phyloP scores from a whole-genome alignment of 2,113 vertebrate species.

The Micronisus gabar region DNA sequence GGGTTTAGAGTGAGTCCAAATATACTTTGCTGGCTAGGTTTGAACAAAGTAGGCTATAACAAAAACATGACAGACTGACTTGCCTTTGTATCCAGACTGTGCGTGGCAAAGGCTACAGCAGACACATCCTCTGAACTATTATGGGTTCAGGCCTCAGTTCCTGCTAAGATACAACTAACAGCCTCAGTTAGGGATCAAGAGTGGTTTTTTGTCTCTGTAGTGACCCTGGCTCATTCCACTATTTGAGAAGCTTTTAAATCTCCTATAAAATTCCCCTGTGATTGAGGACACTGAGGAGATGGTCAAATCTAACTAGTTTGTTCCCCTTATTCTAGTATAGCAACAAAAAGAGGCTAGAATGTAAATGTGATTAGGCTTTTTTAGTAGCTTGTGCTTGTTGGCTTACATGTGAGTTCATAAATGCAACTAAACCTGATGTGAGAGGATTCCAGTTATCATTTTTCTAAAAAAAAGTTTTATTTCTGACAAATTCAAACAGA shows the following conservation, averaged over 20 bases:
- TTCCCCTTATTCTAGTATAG: not conserved
- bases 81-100: not conserved
- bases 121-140: not conserved
- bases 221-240: not conserved
- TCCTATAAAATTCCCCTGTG: not conserved
- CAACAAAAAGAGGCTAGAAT: not conserved
- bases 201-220: not conserved
- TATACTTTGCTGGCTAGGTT: not conserved
- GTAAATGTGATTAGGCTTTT: not conserved
- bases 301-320: not conserved
- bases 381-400: not conserved
- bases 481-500: not conserved
- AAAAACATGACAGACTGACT: not conserved
- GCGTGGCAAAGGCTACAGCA: not conserved
- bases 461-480: not conserved
- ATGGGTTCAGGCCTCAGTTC: not conserved
- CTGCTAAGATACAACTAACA: accelerated
- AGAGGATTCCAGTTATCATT: not conserved
- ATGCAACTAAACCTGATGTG: not conserved
- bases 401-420: not conserved
- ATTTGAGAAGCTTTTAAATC: not conserved
- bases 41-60: not conserved
- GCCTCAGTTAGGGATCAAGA: not conserved
- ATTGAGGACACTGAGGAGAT: not conserved
- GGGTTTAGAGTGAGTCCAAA: not conserved